Conservation (phyloP, 2,113 vertebrate genomes). For the Archocentrus centrarchus region DNA sequence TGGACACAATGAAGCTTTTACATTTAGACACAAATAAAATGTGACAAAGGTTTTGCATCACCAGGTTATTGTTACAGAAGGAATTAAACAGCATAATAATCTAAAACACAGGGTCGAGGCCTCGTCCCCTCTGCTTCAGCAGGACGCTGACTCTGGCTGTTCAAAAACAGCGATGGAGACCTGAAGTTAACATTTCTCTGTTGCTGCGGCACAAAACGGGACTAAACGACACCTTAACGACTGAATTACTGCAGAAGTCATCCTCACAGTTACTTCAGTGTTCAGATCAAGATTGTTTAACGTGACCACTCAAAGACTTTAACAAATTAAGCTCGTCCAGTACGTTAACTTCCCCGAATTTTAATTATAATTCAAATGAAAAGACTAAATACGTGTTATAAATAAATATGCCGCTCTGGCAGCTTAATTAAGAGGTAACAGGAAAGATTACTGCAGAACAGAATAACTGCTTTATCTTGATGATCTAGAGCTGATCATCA, state of each 20-base stretch:
- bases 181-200: neutral
- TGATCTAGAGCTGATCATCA: neutral
- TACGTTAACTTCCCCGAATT: neutral
- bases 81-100: neutral
- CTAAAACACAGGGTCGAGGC: accelerated
- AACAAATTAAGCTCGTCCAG: neutral
- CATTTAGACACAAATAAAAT: neutral
- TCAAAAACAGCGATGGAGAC: neutral
- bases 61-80: neutral
- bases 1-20: neutral
- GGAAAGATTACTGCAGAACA: neutral
- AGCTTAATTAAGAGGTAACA: neutral
- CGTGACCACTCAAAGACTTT: neutral
- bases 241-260: neutral
- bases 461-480: neutral
- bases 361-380: neutral
- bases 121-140: neutral
- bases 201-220: neutral
- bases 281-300: neutral
- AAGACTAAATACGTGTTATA: neutral
- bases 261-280: neutral
- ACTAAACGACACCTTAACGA: neutral
- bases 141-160: neutral
- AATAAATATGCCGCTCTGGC: neutral
- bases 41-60: neutral